A percentile compares a stretch with the other conserved stretches of the same genome.
Evolutionary conservation across 2,888 invertebrate genomes (phyloP).

Genomic region (Chrysolina americana): DNA sequence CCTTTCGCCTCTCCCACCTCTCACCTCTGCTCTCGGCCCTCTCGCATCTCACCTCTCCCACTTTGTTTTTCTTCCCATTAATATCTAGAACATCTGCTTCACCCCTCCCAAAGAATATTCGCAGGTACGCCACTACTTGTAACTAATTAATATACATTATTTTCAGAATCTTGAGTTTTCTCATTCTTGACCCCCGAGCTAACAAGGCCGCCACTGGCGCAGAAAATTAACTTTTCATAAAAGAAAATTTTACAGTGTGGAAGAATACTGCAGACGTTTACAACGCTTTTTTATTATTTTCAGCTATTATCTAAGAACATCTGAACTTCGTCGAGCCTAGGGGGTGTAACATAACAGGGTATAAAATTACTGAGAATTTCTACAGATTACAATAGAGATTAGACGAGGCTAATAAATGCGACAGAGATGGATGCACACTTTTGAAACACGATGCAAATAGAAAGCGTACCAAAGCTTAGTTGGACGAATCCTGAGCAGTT

Average conservation of each 20-base stretch:
- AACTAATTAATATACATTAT: too few relatives aligned
- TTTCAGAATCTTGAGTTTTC: too few relatives aligned
- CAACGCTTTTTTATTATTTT: slow-evolving; percentile 12
- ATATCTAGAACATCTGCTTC: too few relatives aligned
- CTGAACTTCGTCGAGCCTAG: slow-evolving; percentile 22
- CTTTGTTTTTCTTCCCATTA: too few relatives aligned
- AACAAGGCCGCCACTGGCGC: not conserved
- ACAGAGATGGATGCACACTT: slow-evolving; percentile 30
- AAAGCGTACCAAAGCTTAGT: slow-evolving; percentile 28
- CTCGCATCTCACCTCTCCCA: too few relatives aligned
- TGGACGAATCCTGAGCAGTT: slow-evolving; percentile 6
- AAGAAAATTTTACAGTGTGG: not conserved
- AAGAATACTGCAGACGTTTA: not conserved
- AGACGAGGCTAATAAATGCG: slow-evolving; percentile 32
- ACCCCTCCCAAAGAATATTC: too few relatives aligned
- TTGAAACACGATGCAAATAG: slow-evolving; percentile 41
- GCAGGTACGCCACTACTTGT: too few relatives aligned
- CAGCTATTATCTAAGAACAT: slow-evolving; percentile 8
- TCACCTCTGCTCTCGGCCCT: too few relatives aligned
- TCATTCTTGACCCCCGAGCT: not conserved
- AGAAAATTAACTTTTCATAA: not conserved
- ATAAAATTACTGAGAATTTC: slow-evolving; percentile 32
- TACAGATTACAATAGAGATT: slow-evolving; percentile 33
- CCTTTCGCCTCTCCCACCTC: too few relatives aligned
- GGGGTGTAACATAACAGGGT: slow-evolving; percentile 31